Percentiles rank a stretch among this genome's conserved stretches.
phyloP scores from a whole-genome alignment of 1,140 invertebrate genomes.

The Zaprionus lachaisei region DNA sequence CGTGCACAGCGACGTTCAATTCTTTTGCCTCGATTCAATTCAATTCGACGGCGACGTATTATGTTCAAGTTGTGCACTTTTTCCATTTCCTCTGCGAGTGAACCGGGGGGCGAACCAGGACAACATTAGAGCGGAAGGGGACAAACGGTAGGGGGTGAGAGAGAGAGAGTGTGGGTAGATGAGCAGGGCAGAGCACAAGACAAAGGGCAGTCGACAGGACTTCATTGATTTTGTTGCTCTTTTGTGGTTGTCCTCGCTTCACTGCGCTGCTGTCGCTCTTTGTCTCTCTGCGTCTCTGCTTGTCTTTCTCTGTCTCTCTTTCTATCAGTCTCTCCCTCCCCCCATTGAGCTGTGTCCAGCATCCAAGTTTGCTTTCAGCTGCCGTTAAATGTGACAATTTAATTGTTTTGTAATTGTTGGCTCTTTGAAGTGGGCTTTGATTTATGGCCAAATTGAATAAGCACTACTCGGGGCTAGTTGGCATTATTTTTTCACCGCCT shows the following conservation, averaged over 20 bases:
- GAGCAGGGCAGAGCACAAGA: constrained; percentile 19
- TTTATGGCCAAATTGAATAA: constrained; percentile 69
- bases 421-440: constrained; percentile 57
- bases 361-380: constrained; percentile 38
- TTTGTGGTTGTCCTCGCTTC: constrained; percentile 35
- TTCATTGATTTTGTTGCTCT: constrained; percentile 54
- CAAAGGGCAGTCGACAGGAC: constrained; percentile 45
- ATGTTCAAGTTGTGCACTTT: constrained; percentile 69
- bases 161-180: neutral
- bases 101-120: neutral
- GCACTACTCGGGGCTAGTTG: neutral
- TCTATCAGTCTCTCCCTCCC: constrained; percentile 10
- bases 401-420: constrained; percentile 80
- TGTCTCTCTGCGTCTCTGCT: constrained; percentile 3
- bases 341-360: neutral
- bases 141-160: constrained; percentile 36
- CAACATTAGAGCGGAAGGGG: constrained; percentile 57
- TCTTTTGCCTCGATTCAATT: constrained; percentile 28
- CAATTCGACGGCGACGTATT: constrained; percentile 55
- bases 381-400: constrained; percentile 72
- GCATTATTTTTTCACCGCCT: neutral
- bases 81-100: constrained; percentile 64
- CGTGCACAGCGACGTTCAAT: neutral
- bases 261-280: neutral
- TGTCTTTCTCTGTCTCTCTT: constrained; percentile 1